Evolutionary conservation across 1,140 invertebrate genomes (phyloP).

Genomic region (Pseudomyrmex flavicornis): DNA sequence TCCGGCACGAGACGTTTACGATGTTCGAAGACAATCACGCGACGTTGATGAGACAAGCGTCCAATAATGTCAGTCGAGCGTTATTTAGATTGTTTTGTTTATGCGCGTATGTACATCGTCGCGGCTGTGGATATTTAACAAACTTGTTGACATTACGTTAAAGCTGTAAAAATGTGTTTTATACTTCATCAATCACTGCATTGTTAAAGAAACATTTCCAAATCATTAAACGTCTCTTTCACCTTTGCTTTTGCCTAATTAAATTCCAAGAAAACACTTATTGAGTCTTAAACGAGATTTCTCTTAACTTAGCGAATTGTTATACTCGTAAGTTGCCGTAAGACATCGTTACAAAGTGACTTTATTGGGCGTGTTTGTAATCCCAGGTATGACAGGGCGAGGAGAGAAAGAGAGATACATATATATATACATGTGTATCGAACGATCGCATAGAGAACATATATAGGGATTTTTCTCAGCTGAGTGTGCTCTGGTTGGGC

Average conservation of each 20-base stretch:
- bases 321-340: slow-evolving; percentile 2
- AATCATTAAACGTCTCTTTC: not conserved
- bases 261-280: not conserved
- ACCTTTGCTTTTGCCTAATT: not conserved
- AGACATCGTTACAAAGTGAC: slow-evolving; percentile 26
- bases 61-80: not conserved
- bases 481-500: not conserved
- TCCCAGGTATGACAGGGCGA: slow-evolving; percentile 23
- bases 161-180: not conserved
- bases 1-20: not conserved
- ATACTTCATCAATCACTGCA: not conserved
- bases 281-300: slow-evolving; percentile 4
- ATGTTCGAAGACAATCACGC: slow-evolving; percentile 2
- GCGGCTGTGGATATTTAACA: not conserved
- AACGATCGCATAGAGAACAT: slow-evolving; percentile 26
- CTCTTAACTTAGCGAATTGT: slow-evolving; percentile 27
- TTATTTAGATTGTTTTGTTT: not conserved
- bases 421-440: not conserved
- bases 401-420: not conserved
- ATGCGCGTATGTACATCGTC: not conserved
- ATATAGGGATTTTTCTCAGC: slow-evolving; percentile 43
- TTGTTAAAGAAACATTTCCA: not conserved
- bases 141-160: not conserved
- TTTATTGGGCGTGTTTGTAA: slow-evolving; percentile 39
- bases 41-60: not conserved